Evolutionary conservation across 2,113 vertebrate genomes (phyloP).

Genomic region (Sialia sialis): DNA sequence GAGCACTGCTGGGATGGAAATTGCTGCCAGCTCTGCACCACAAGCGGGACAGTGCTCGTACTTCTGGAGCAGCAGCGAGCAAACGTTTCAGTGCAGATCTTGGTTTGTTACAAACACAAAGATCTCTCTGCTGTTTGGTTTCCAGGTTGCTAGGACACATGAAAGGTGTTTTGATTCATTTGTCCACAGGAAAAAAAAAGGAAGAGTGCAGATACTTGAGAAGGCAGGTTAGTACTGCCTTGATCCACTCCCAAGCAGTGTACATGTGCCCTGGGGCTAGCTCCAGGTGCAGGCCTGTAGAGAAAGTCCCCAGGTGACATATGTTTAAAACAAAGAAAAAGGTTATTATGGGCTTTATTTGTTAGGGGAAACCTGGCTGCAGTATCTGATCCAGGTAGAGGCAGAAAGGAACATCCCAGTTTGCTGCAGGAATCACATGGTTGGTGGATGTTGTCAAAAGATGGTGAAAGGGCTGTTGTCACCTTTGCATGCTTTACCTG

Average conservation of each 20-base stretch:
- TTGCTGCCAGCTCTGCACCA: neutral
- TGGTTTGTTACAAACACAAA: neutral
- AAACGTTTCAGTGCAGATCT: neutral
- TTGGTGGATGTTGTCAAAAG: neutral
- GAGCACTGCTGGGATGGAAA: neutral
- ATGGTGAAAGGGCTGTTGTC: neutral
- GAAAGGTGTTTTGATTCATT: slow-evolving; percentile 14
- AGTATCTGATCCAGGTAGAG: neutral
- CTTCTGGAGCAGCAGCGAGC: neutral
- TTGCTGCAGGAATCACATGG: neutral
- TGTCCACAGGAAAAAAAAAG: neutral
- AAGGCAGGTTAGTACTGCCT: neutral
- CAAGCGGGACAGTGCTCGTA: neutral
- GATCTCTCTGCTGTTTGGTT: neutral
- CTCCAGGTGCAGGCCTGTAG: neutral
- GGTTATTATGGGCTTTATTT: neutral
- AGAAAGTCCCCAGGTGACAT: neutral
- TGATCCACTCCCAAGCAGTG: slow-evolving; percentile 10
- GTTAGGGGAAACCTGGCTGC: neutral
- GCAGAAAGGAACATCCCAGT: neutral
- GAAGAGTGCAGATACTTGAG: neutral
- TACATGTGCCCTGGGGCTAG: neutral
- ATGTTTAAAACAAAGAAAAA: neutral
- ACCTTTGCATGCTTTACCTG: neutral
- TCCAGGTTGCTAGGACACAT: slow-evolving; percentile 12